Evolutionary conservation across 2,797 vertebrate species (phyloP), one percentile per base, ranked within the genome.

Genomic region (Xiphophorus birchmanni): DNA sequence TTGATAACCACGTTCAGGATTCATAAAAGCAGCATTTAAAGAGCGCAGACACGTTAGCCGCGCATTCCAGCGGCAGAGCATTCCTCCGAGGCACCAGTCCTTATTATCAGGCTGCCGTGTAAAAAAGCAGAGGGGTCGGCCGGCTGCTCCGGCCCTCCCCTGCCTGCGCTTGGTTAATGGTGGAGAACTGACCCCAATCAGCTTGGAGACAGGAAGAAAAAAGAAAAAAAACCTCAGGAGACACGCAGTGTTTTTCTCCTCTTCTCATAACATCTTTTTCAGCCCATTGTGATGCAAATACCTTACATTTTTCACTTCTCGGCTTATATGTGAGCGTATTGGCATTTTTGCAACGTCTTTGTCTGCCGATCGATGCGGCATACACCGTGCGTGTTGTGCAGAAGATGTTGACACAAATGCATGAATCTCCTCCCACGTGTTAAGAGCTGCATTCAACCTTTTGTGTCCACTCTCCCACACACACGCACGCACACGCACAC

Each of bases 1-100:
- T 85, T 87, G 82, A 93, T 86, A 89, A 88, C 26, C 82, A 78
- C 84, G 82, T 86, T 76, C 80, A 71, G 80, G 82, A 87, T 88
- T 88, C 76, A 78, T 86, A 86, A 88, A 89, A 82, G 76, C 80
- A 47, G 84, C 13, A 12, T 88, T 90, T 71, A 82, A 73, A 78
- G 50, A 89, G 74, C 45, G 18, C 87, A 89, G 91, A 86, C 89
- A 72, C 56, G 72, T 85, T 83, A 77, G 79, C 74, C 13, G 86
- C 78, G 32, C 85, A 88, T 89, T 93, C 90, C 84, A 81, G 37
- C 63, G 2, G 77, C 82, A 77, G 80, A 77, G 87, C 91, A 93
- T 94, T 94, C 93, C 93, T 92, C 77, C 13, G 69, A 89, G 93
- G 93, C 93, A 92, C 92, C 88, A 83, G 90, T 73, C 82, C 88